A percentile compares a stretch with the other conserved stretches of the same genome.
Conservation (phyloP, 1,140 invertebrate species). For the Ectropis grisescens region DNA sequence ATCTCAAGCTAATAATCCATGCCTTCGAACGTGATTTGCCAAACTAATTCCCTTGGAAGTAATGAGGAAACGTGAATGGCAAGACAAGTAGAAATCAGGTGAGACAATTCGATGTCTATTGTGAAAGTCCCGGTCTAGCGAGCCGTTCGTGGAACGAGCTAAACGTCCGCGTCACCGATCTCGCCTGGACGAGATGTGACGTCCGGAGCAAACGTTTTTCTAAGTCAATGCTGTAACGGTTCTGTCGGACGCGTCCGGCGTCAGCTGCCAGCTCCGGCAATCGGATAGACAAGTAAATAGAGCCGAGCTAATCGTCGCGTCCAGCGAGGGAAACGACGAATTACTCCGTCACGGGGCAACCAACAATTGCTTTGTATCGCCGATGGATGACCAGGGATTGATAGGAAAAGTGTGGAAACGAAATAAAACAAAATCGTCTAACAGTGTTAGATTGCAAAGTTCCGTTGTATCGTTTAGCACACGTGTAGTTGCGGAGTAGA, state of each 20-base stretch:
- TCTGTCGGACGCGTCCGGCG: constrained; percentile 55
- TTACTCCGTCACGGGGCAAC: constrained; percentile 56
- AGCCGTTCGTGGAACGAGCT: constrained; percentile 32
- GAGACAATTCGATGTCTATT: constrained; percentile 18
- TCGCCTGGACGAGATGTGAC: constrained; percentile 21
- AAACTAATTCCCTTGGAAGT: too few relatives aligned
- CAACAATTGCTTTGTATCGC: constrained; percentile 58
- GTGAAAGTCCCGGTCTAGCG: constrained; percentile 18
- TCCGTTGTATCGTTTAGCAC: too few relatives aligned
- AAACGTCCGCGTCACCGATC: constrained; percentile 35
- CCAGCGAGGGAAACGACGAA: constrained; percentile 60
- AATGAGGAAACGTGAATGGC: constrained; percentile 6
- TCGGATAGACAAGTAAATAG: constrained; percentile 65
- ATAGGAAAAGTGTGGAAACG: too few relatives aligned
- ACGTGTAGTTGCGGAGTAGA: too few relatives aligned
- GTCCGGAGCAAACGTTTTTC: constrained; percentile 63
- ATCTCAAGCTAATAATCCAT: too few relatives aligned
- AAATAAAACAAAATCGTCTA: too few relatives aligned
- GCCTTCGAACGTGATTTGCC: too few relatives aligned
- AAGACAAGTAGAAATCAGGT: constrained; percentile 11
- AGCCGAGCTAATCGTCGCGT: constrained; percentile 62
- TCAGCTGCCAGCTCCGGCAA: constrained; percentile 55
- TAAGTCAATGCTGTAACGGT: constrained; percentile 61
- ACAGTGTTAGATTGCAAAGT: too few relatives aligned
- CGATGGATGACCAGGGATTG: constrained; percentile 28